These are phyloP conservation scores for Papilio glaucus DNA, from an alignment of 1,140 invertebrate genomes.

Conservation along the genomic window DNA sequence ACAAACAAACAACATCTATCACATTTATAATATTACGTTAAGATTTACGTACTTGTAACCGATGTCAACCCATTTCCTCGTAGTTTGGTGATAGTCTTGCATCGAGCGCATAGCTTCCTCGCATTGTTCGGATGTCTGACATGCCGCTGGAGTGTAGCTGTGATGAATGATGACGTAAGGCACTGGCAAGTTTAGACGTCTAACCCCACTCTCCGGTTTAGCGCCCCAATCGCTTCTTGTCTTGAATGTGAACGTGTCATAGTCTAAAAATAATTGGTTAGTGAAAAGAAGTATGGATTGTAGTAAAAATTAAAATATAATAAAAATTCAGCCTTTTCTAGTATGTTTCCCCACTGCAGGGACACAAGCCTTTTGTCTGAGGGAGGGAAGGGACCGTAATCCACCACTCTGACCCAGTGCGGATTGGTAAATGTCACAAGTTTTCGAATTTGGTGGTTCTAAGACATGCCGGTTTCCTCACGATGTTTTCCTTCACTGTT, in stretches of 20 bases:
- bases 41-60: not conserved
- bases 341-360: no score
- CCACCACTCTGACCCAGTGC: no score
- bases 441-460: no score
- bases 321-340: no score
- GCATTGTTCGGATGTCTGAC: not conserved
- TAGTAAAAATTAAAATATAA: not conserved
- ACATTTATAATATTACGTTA: not conserved
- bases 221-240: constrained; percentile 9
- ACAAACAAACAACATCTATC: no score
- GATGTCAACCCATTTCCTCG: not conserved
- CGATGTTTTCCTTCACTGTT: no score
- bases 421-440: no score
- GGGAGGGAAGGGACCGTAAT: no score
- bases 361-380: no score
- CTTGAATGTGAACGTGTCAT: not conserved
- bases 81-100: not conserved
- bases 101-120: not conserved
- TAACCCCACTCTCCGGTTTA: not conserved
- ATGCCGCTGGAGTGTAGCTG: not conserved
- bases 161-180: not conserved
- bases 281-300: not conserved
- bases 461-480: no score
- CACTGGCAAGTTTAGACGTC: not conserved
- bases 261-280: not conserved